Base-by-base conservation (phyloP, 2,888 invertebrate species). In the Nysson spinosus region DNA sequence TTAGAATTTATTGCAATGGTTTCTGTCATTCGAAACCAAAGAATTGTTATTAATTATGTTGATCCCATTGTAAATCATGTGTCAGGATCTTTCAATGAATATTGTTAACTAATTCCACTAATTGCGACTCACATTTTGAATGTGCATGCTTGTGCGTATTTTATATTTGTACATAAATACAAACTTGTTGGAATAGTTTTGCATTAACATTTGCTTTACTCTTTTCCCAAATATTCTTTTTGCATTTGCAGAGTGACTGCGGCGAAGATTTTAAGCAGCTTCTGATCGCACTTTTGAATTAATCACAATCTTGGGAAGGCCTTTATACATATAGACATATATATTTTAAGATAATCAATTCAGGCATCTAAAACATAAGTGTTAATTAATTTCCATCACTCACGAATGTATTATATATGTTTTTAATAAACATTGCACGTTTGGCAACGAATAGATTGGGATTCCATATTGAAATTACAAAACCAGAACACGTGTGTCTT, bases 221-320 rank as follows among this genome's bases (percentile, higher is more conserved):
- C 32, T 54, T 56, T 56, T 61, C 35, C 49, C 63, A n/a, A n/a
- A n/a, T n/a, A 63, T 69, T 75, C 32, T 65, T 69, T 75, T 78
- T 77, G 67, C 62, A 58, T 82, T 87, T 87, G 51, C 87, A 87
- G 87, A 85, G 80, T 72, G 86, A 86, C 84, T 87, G 87, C 86
- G 66, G 84, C 77, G 82, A 78, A 51, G 86, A 86, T 60, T 82
- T 83, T 77, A 87, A 87, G 82, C 76, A 78, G 69, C 85, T 86
- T 79, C 82, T 87, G 79, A 83, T 86, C 72, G 73, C 83, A 62
- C 75, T 87, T 68, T 77, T 85, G 80, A 79, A 83, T 82, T 87
- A 84, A 83, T 78, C 65, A 69, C 63, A 71, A 52, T 65, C 56
- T 46, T 55, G 67, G 39, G 47, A 35, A 37, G 46, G 37, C 5